These are phyloP conservation scores for Gadopsis bispinosus DNA, from an alignment of 2,797 vertebrate species.

Conservation along the genomic window DNA sequence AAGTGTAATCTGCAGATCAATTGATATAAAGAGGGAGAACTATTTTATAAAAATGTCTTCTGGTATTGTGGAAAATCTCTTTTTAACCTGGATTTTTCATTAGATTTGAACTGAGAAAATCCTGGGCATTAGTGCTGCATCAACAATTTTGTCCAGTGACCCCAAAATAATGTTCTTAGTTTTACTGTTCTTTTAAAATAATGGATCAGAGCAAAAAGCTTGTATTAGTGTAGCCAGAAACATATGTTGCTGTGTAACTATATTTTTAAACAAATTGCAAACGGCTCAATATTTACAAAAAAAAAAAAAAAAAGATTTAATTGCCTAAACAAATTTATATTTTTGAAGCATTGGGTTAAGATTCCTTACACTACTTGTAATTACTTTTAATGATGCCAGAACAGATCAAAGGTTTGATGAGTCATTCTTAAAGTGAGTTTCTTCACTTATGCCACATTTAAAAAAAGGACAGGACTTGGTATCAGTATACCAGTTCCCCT, in stretches of 20 bases:
- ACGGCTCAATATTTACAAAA: too few relatives aligned
- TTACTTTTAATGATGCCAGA: background rate
- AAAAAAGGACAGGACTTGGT: background rate
- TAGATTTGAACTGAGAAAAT: slow-evolving; percentile 56
- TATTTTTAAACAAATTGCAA: too few relatives aligned
- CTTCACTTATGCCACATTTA: background rate
- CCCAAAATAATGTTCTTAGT: slow-evolving; percentile 61
- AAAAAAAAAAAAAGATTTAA: background rate
- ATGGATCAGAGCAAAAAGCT: slow-evolving; percentile 31
- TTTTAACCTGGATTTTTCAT: slow-evolving; percentile 44
- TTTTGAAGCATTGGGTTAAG: background rate
- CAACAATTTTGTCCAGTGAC: slow-evolving; percentile 59
- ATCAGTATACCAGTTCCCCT: background rate
- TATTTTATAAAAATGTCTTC: slow-evolving; percentile 1
- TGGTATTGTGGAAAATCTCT: slow-evolving; percentile 19
- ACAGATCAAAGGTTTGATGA: background rate
- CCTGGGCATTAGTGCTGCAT: slow-evolving; percentile 53
- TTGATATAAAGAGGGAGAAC: background rate
- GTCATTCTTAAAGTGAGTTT: background rate
- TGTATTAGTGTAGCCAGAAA: too few relatives aligned
- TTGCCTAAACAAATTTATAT: background rate
- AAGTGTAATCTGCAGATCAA: background rate
- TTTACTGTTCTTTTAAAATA: slow-evolving; percentile 44
- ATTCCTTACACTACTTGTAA: background rate
- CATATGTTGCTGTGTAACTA: too few relatives aligned